A percentile compares a stretch with the other conserved stretches of the same genome.
Conservation (phyloP, 2,797 vertebrate species). For the Hippopotamyrus pictus region DNA sequence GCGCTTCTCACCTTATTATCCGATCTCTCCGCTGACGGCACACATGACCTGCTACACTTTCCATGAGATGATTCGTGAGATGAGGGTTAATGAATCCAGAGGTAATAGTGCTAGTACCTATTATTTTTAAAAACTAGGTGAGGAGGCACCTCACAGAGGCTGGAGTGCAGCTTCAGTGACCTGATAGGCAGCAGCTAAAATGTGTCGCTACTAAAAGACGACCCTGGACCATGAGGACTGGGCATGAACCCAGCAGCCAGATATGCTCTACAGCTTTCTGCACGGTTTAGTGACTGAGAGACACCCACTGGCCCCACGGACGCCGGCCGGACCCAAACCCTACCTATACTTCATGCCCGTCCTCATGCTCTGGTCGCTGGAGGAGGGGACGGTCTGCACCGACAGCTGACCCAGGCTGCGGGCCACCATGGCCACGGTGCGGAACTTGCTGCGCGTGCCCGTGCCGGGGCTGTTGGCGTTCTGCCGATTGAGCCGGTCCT, state of each 20-base stretch:
- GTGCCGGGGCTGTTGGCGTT: slow-evolving; percentile 83
- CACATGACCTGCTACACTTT: not conserved
- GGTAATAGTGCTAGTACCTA: not conserved
- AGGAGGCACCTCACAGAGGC: not conserved
- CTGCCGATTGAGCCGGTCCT: slow-evolving; percentile 81
- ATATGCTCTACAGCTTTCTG: not conserved
- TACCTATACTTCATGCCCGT: slow-evolving; percentile 98
- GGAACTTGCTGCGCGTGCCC: slow-evolving; percentile 81
- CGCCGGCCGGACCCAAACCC: slow-evolving; percentile 27
- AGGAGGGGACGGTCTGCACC: slow-evolving; percentile 71
- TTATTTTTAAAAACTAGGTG: not conserved
- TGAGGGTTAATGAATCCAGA: not conserved
- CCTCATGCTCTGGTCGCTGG: slow-evolving; percentile 73
- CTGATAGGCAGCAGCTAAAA: not conserved
- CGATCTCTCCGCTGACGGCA: not conserved
- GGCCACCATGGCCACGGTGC: slow-evolving; percentile 89
- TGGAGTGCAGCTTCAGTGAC: not conserved
- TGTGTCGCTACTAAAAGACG: not conserved
- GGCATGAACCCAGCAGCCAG: not conserved
- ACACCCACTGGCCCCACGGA: not conserved
- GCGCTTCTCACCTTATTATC: not conserved
- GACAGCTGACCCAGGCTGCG: slow-evolving; percentile 90
- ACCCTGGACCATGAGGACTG: not conserved
- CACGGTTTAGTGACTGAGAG: not conserved
- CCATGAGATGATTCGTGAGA: not conserved